Base-by-base conservation (phyloP, 2,797 vertebrate genomes). In the Chromobotia macracanthus region DNA sequence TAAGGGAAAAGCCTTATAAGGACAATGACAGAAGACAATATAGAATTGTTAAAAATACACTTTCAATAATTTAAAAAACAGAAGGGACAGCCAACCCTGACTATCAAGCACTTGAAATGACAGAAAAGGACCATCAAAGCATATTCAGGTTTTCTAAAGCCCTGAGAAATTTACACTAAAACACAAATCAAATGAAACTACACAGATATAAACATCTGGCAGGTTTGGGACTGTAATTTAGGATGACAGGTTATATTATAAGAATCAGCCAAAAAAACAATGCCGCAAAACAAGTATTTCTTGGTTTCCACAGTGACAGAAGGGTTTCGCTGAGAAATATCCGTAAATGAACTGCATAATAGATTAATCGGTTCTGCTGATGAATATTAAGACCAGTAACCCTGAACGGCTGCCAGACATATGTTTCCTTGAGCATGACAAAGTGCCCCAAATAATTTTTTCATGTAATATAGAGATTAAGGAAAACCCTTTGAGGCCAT, bases 401-500 rank as follows among this genome's bases (percentile, higher is more conserved):
- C 46, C 56, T 64, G 72, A 80, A 82, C 1, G 73, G 58, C 63
- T 74, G 86, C 77, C 80, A 79, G 75, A 77, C 75, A 76, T 77
- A 80, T 81, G 79, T 80, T 86, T 82, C 76, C 69, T 82, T 79
- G 46, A 65, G 61, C 70, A 72, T 79, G 78, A 64, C 75, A 79
- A 77, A 75, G 68, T 83, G 28, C 25, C 58, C 44, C 69, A 73
- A 77, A 79, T 60, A 61, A 48, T 16, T 31, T 72, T 83, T 71
- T 81, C 16, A 64, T 48, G 51, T 76, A 83, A 79, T 69, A 69
- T 31, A 44, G 21, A 60, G 75, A 81, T 55, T 78, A 35, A 72
- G 75, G 76, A 71, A 84, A 84, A 76, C 76, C 82, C 89, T 93
- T 89, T 89, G 90, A 92, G 89, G 87, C 86, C 74, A 75, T 68